phyloP scores from a whole-genome alignment of 2,797 vertebrate species.

The Graptemys geographica region DNA sequence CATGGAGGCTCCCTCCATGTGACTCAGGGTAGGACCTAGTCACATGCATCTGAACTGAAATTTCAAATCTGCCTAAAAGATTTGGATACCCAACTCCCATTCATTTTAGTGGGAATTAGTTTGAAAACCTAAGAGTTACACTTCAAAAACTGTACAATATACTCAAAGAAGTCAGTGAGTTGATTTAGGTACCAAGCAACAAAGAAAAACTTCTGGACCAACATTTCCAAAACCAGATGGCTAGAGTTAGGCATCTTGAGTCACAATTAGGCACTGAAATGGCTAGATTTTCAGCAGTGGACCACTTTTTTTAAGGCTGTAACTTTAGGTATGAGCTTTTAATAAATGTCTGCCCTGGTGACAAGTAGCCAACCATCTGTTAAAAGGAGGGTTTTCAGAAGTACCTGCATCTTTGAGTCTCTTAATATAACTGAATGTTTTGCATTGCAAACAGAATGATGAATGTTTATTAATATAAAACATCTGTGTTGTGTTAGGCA shows the following conservation, averaged over 20 bases:
- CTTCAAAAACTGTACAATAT: slow-evolving; percentile 39
- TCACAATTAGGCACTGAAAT: neutral
- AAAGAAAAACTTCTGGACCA: slow-evolving; percentile 14
- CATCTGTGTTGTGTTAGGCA: neutral
- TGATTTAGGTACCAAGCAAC: slow-evolving; percentile 43
- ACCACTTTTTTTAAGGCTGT: neutral
- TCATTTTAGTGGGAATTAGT: slow-evolving; percentile 58
- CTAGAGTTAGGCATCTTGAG: neutral
- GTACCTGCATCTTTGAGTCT: neutral
- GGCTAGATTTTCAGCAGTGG: neutral
- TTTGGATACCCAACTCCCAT: neutral
- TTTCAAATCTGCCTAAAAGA: neutral
- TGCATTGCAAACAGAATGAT: neutral
- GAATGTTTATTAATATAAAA: slow-evolving; percentile 50
- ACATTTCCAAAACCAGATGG: slow-evolving; percentile 41
- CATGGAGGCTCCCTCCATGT: neutral
- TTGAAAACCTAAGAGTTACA: slow-evolving; percentile 49
- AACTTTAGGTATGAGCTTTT: neutral
- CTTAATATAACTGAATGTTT: neutral
- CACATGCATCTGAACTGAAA: fast-evolving
- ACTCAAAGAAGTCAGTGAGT: slow-evolving; percentile 18
- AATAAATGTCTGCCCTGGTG: neutral
- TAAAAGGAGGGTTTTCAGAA: slow-evolving; percentile 23
- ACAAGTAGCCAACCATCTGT: neutral
- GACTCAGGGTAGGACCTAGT: neutral